Conservation (phyloP, 1,140 invertebrate species). For the Diorhabda elongata region DNA sequence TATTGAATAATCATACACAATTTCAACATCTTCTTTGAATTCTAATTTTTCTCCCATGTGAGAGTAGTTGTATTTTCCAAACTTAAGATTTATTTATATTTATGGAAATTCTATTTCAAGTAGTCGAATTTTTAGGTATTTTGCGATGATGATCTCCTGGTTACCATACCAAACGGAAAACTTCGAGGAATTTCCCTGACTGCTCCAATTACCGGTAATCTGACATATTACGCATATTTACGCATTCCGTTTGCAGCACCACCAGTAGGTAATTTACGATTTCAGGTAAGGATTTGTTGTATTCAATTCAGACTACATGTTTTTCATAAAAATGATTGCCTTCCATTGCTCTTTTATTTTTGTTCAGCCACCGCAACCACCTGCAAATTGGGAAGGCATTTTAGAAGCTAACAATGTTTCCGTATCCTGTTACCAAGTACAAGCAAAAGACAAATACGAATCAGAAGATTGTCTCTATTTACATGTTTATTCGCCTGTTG, state of each 20-base stretch:
- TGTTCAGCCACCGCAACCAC: constrained; percentile 7
- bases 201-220: background rate
- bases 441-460: background rate
- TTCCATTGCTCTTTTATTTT: background rate
- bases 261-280: constrained; percentile 22
- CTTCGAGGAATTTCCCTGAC: constrained; percentile 12
- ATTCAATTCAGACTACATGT: background rate
- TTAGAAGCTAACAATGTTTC: background rate
- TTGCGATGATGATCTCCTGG: constrained; percentile 10
- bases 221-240: constrained; percentile 16
- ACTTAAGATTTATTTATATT: no score
- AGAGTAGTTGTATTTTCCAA: no score
- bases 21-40: no score
- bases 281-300: constrained; percentile 14
- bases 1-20: no score
- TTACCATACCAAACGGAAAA: constrained; percentile 16
- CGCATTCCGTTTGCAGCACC: constrained; percentile 24
- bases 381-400: background rate
- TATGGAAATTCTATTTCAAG: no score
- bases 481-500: constrained; percentile 6
- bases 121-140: background rate
- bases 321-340: background rate
- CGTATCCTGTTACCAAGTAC: constrained; percentile 8
- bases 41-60: no score
- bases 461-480: constrained; percentile 8